phyloP scores from a whole-genome alignment of 2,113 vertebrate genomes.

The Alectura lathami region DNA sequence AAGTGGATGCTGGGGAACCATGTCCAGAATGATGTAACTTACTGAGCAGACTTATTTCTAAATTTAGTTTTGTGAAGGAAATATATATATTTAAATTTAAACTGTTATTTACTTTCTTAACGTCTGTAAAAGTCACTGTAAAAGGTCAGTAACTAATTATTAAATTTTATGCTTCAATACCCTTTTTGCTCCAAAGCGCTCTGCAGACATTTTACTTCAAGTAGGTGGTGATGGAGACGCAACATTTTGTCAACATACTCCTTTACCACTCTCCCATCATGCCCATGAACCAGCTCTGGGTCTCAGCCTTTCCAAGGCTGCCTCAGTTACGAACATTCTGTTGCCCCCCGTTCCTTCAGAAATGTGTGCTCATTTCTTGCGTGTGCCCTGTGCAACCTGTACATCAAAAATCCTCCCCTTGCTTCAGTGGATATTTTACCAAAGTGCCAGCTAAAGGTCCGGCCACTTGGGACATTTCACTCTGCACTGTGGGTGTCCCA shows the following conservation, averaged over 20 bases:
- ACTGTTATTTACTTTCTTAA: not conserved
- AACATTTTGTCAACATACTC: not conserved
- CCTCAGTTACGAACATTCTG: not conserved
- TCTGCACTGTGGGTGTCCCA: not conserved
- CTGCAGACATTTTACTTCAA: not conserved
- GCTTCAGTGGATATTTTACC: not conserved
- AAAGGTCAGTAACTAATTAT: constrained; percentile 23
- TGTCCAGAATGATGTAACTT: not conserved
- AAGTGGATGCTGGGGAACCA: not conserved
- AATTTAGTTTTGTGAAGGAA: not conserved
- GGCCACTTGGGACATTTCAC: not conserved
- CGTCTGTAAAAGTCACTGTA: not conserved
- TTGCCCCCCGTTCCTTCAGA: not conserved
- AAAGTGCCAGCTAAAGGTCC: not conserved
- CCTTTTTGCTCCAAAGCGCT: not conserved
- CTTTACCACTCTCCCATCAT: not conserved
- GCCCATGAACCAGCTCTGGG: not conserved
- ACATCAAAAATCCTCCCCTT: not conserved
- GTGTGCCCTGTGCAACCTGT: not conserved
- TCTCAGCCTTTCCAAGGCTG: not conserved
- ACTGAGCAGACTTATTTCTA: not conserved
- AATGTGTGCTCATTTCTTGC: not conserved
- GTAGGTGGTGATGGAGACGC: not conserved
- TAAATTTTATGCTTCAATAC: not conserved
- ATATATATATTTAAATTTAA: not conserved